phyloP scores from a whole-genome alignment of 2,113 vertebrate genomes.

The Mus pahari region DNA sequence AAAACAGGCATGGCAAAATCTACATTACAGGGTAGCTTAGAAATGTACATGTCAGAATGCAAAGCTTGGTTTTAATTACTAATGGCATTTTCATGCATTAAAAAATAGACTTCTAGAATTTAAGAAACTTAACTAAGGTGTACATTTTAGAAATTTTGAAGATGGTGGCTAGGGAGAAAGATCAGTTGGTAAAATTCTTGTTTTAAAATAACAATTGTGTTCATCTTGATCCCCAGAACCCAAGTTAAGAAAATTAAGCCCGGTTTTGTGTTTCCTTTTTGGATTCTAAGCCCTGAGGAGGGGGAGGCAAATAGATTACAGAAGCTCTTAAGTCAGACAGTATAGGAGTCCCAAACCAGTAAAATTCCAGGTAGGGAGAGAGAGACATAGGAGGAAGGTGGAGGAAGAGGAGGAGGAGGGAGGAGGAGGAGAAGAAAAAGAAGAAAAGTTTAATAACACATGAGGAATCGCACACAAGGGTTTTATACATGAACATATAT shows the following conservation, averaged over 20 bases:
- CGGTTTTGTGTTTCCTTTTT: background rate
- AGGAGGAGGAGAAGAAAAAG: too few relatives aligned
- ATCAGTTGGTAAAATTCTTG: background rate
- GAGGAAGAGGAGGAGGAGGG: fast-evolving
- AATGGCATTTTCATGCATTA: background rate
- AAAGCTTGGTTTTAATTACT: background rate
- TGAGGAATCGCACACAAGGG: fast-evolving
- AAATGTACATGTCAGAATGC: background rate
- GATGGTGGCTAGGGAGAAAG: background rate
- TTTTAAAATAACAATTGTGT: background rate
- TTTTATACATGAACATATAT: background rate
- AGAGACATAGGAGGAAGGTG: fast-evolving
- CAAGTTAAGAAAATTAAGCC: background rate
- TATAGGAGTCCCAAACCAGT: background rate
- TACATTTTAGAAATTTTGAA: background rate
- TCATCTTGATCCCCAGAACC: background rate
- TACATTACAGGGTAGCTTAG: background rate
- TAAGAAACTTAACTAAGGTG: constrained; percentile 1
- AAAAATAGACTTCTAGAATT: background rate
- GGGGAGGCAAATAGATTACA: background rate
- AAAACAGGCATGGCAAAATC: background rate
- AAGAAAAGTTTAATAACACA: background rate
- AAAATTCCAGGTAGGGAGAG: background rate
- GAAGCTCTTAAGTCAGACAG: background rate
- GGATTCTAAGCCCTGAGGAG: background rate